phyloP scores from a whole-genome alignment of 2,113 vertebrate species.

The Pithys albifrons region DNA sequence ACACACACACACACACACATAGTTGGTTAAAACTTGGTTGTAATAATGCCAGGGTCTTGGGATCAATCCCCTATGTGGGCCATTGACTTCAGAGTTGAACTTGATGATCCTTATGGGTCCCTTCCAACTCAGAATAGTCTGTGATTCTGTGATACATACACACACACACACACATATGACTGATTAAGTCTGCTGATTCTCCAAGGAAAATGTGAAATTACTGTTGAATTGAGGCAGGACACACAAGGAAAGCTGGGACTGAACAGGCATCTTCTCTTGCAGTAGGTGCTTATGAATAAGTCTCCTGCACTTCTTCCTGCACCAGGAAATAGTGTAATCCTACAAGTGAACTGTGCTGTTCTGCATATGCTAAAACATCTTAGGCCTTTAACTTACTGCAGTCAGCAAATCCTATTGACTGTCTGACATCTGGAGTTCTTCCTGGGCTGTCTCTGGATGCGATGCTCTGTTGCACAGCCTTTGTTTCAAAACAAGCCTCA shows the following conservation, averaged over 20 bases:
- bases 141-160: too few relatives aligned
- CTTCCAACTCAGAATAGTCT: too few relatives aligned
- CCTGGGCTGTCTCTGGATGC: neutral
- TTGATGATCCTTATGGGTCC: too few relatives aligned
- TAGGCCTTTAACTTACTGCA: neutral
- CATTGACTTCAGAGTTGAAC: too few relatives aligned
- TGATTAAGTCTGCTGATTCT: neutral
- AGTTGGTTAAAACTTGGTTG: too few relatives aligned
- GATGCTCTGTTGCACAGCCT: neutral
- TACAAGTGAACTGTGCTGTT: neutral
- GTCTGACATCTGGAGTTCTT: neutral
- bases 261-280: neutral
- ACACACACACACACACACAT: too few relatives aligned
- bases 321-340: neutral
- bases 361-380: neutral
- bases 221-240: neutral
- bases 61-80: too few relatives aligned
- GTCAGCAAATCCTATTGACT: neutral
- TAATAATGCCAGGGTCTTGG: too few relatives aligned
- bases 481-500: neutral
- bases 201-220: neutral
- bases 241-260: neutral
- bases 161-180: too few relatives aligned
- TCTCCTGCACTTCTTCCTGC: neutral
- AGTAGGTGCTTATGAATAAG: fast-evolving